These are phyloP conservation scores for Calephelis nemesis DNA, from an alignment of 1,140 invertebrate genomes.

Conservation along the genomic window DNA sequence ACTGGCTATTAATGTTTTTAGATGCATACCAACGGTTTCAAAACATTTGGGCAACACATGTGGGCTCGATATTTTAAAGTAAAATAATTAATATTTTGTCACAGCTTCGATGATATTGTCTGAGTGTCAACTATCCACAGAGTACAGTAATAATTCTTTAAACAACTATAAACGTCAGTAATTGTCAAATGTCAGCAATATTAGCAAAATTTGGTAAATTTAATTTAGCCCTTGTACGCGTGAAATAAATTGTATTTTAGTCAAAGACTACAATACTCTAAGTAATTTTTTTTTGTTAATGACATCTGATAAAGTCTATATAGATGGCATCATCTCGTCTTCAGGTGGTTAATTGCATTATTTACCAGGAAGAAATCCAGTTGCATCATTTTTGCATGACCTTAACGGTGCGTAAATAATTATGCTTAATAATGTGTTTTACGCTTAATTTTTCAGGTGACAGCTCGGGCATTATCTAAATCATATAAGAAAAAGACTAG, in stretches of 20 bases:
- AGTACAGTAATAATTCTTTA: no score
- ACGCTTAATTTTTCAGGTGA: slow-evolving; percentile 49
- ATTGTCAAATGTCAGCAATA: no score
- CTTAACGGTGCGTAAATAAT: slow-evolving; percentile 1
- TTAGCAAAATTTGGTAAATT: no score
- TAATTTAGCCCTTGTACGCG: not conserved
- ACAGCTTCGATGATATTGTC: no score
- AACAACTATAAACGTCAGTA: no score
- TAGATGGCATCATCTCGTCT: slow-evolving; percentile 71
- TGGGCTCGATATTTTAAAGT: no score
- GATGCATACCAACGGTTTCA: no score
- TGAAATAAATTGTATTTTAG: slow-evolving; percentile 20
- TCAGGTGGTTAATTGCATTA: slow-evolving; percentile 45
- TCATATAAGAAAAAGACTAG: slow-evolving; percentile 73
- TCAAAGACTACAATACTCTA: no score
- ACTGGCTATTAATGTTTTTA: no score
- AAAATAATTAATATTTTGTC: no score
- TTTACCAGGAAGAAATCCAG: slow-evolving; percentile 22
- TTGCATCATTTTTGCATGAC: slow-evolving; percentile 42
- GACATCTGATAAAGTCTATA: slow-evolving; percentile 28
- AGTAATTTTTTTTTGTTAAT: slow-evolving; percentile 26
- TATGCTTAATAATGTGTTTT: slow-evolving; percentile 26
- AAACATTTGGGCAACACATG: no score
- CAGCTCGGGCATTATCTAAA: slow-evolving; percentile 66
- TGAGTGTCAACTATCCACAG: no score